These are phyloP conservation scores for Sarcophaga peregrina DNA, from an alignment of 1,140 invertebrate species.

Conservation along the genomic window DNA sequence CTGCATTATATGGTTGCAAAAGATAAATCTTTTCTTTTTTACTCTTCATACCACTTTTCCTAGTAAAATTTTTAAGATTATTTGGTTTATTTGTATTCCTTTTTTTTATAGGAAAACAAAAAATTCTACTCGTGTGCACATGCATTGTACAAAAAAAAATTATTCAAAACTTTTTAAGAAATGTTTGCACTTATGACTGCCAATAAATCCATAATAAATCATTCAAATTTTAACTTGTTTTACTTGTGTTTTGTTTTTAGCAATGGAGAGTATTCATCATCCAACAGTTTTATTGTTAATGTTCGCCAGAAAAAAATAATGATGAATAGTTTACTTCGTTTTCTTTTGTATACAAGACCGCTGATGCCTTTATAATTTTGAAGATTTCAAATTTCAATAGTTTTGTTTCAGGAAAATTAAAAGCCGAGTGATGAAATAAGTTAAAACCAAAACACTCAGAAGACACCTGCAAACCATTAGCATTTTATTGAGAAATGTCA, in stretches of 20 bases:
- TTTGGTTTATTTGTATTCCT: not conserved
- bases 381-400: too few relatives aligned
- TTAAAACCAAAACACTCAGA: too few relatives aligned
- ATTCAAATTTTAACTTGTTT: not conserved
- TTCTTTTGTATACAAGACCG: too few relatives aligned
- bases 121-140: not conserved
- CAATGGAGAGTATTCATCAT: not conserved
- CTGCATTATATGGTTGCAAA: not conserved
- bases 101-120: not conserved
- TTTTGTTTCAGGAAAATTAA: too few relatives aligned
- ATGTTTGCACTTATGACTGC: constrained; percentile 20
- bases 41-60: not conserved
- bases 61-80: not conserved
- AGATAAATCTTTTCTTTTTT: not conserved
- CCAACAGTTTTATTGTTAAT: not conserved
- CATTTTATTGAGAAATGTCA: too few relatives aligned
- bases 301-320: not conserved
- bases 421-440: too few relatives aligned
- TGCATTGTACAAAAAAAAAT: not conserved
- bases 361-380: too few relatives aligned
- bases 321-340: too few relatives aligned
- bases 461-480: too few relatives aligned
- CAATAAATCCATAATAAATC: constrained; percentile 15
- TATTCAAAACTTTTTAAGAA: not conserved
- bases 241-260: not conserved